These are phyloP conservation scores for Aricia agestis DNA, from an alignment of 1,140 invertebrate genomes.

Conservation along the genomic window DNA sequence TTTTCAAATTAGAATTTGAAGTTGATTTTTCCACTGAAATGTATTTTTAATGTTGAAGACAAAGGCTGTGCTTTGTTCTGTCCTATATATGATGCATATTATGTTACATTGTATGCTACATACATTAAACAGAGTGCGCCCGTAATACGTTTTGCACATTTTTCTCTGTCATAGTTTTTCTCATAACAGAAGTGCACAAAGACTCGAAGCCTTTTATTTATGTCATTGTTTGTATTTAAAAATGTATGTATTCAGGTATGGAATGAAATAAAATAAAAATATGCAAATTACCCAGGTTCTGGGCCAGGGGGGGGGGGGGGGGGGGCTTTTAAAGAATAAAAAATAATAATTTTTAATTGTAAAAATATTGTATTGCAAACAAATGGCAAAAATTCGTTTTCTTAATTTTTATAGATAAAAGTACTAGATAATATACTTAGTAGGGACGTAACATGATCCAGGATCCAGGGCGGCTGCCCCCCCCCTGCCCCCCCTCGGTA, in stretches of 20 bases:
- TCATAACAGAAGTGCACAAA: background rate
- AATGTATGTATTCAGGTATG: background rate
- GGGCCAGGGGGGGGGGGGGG: too few relatives aligned
- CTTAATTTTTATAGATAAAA: too few relatives aligned
- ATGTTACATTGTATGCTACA: background rate
- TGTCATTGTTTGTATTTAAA: background rate
- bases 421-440: too few relatives aligned
- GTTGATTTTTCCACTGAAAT: background rate
- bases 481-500: too few relatives aligned
- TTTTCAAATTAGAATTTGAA: background rate
- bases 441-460: too few relatives aligned
- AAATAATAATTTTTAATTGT: too few relatives aligned
- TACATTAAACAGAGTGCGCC: background rate
- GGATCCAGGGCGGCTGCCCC: too few relatives aligned
- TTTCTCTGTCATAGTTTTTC: slow-evolving; percentile 1
- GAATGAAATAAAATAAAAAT: background rate
- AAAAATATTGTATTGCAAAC: too few relatives aligned
- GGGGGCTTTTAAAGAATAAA: too few relatives aligned
- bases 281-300: too few relatives aligned
- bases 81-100: background rate
- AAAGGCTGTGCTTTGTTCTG: background rate
- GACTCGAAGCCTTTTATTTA: background rate
- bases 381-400: too few relatives aligned
- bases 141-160: background rate
- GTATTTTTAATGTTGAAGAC: background rate